Base-by-base conservation (phyloP, 2,888 invertebrate species). In the Pyrgus malvae region DNA sequence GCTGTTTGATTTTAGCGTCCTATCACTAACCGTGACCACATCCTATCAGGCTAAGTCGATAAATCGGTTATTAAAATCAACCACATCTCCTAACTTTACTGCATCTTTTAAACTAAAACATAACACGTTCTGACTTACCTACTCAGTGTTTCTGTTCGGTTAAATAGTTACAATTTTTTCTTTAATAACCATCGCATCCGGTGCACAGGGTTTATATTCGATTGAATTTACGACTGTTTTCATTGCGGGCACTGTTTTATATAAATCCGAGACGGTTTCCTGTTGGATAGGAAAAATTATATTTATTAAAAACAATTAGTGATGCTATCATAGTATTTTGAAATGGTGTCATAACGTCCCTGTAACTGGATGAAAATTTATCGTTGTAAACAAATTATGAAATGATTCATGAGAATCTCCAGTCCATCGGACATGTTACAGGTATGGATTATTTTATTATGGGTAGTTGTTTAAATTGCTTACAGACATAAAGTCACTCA, bases 141-240 rank as follows among this genome's bases (percentile, higher is more conserved):
- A 19, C 35, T 44, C 45, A 33, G 19, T 25, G 44, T 37, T 42
- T 51, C 35, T 45, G 37, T 37, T 45, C n/a, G 64, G 81, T 83
- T 80, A 80, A 82, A 82, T 81, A 78, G 80, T 78, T 72, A 70
- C 65, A 73, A 59, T 63, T 64, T 67, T 75, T 81, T 78, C 80
- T 83, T 87, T 86, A 80, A 87, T 87, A 83, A 71, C 74, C 79
- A 71, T 73, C 60, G 74, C 86, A 82, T 89, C 89, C 89, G 88
- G 83, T 67, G 62, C 63, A 65, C 69, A 71, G 74, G 79, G 78
- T 87, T 86, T 88, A 85, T 75, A 86, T 86, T 83, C 74, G 81
- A 87, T 85, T 80, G 80, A 67, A 89, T 90, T 89, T 89, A 90
- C 80, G 89, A 83, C 85, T 87, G 88, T 88, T 88, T 85, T 87